A percentile compares a stretch with the other conserved stretches of the same genome.
Conservation (phyloP, 2,113 vertebrate genomes). For the Choloepus hoffmanni region DNA sequence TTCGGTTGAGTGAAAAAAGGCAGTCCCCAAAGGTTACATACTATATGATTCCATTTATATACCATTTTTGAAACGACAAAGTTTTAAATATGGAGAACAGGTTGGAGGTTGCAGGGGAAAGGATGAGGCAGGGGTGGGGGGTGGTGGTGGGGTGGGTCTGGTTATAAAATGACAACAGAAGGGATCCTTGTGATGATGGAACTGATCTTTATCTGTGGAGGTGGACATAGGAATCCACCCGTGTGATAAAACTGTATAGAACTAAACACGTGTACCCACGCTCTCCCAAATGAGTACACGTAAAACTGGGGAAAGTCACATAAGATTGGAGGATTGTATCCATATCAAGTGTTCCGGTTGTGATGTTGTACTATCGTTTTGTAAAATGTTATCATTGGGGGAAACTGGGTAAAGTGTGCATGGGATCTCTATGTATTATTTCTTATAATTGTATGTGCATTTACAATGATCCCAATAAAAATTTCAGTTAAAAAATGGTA, state of each 20-base stretch:
- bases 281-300: neutral
- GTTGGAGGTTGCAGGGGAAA: too few species aligned
- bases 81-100: neutral
- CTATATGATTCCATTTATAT: neutral
- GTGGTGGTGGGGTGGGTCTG: neutral
- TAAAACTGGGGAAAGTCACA: neutral
- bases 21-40: neutral
- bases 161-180: neutral
- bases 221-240: neutral
- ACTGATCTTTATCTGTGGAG: neutral
- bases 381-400: neutral
- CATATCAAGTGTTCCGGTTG: neutral
- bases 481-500: neutral
- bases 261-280: neutral
- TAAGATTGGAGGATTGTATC: neutral
- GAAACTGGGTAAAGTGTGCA: neutral
- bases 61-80: conserved; percentile 9
- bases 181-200: neutral
- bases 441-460: neutral
- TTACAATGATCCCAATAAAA: neutral
- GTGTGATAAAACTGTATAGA: neutral
- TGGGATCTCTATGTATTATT: neutral
- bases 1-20: neutral
- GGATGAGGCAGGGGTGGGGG: neutral
- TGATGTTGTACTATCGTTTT: neutral